A percentile compares a stretch with the other conserved stretches of the same genome.
phyloP scores from a whole-genome alignment of 2,797 vertebrate species.

The Carapus acus region DNA sequence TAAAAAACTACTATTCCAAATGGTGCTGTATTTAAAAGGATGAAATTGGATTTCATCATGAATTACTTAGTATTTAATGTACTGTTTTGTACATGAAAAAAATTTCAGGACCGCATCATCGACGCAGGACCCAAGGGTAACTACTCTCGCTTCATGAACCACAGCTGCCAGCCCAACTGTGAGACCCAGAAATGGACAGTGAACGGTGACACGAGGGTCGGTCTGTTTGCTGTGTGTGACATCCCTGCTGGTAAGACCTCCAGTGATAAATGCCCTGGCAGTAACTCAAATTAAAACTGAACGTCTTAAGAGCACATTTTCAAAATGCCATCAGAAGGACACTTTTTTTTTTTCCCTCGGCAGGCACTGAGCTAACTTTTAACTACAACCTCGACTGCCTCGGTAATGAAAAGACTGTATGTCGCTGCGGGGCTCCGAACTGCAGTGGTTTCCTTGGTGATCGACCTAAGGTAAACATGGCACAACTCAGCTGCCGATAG shows the following conservation, averaged over 20 bases:
- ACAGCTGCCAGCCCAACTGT: conserved; percentile 99
- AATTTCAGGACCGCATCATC: conserved; percentile 91
- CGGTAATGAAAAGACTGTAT: conserved; percentile 95
- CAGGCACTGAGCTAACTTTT: conserved; percentile 94
- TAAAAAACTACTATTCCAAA: no score
- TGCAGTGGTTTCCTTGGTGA: conserved; percentile 97
- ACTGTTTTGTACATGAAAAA: no score
- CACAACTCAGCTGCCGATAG: no score
- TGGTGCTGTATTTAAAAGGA: no score
- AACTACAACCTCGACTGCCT: conserved; percentile 98
- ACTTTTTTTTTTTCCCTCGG: neutral
- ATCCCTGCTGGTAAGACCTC: conserved; percentile 81
- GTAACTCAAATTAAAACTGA: no score
- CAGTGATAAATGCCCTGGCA: neutral
- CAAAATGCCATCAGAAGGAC: no score
- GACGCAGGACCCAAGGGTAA: conserved; percentile 98
- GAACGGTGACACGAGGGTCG: conserved; percentile 92
- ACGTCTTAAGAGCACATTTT: no score
- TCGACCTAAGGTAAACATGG: conserved; percentile 89
- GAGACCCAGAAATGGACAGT: conserved; percentile 99
- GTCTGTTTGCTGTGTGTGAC: conserved; percentile 90
- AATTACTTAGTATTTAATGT: no score
- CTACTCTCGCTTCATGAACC: conserved; percentile 98
- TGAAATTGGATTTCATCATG: no score
- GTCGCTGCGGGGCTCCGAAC: conserved; percentile 92